Conservation (phyloP, 2,113 vertebrate species). For the Anoura caudifer region DNA sequence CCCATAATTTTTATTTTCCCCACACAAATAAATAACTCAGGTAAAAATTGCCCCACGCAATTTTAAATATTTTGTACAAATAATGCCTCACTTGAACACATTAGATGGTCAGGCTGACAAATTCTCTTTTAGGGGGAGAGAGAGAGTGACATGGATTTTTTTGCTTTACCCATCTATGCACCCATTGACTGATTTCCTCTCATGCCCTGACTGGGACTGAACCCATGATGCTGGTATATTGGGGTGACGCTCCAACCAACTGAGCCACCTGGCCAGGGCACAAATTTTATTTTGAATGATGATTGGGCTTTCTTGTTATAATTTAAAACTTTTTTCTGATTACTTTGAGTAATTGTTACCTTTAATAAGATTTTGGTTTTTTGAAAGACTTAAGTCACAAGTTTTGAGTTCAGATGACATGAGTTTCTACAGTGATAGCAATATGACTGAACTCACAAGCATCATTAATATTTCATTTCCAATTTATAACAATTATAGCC, state of each 20-base stretch:
- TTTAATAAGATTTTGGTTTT: not conserved
- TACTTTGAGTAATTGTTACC: not conserved
- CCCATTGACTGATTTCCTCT: no score
- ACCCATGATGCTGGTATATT: no score
- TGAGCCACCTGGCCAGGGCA: no score
- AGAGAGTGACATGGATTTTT: no score
- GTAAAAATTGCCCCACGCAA: not conserved
- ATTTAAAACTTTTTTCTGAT: not conserved
- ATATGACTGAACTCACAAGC: not conserved
- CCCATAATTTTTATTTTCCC: not conserved
- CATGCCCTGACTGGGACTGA: no score
- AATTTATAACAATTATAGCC: not conserved
- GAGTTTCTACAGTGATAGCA: not conserved
- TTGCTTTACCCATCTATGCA: no score
- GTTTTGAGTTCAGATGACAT: not conserved
- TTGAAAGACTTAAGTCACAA: not conserved
- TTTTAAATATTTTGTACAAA: not conserved
- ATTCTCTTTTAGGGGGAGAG: not conserved
- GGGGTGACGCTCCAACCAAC: no score
- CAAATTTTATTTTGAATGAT: not conserved
- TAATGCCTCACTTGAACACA: not conserved
- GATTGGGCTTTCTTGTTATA: not conserved
- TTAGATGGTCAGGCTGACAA: not conserved
- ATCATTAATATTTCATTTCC: not conserved
- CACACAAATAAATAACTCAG: not conserved